Base-by-base conservation (phyloP, 2,888 invertebrate species). In the Pandemis corylana region DNA sequence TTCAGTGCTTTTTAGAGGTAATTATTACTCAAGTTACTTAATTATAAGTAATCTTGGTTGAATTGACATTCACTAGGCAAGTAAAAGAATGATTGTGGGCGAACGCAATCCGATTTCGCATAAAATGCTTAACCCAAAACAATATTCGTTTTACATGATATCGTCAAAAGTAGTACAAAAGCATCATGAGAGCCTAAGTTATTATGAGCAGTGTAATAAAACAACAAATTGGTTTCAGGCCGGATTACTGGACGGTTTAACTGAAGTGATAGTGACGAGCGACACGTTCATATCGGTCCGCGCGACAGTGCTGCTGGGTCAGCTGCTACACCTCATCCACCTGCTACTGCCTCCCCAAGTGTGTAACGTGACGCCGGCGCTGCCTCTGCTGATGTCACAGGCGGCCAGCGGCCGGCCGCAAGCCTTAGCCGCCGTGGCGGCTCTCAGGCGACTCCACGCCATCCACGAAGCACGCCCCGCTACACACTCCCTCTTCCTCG, bases 271-370 rank as follows among this genome's bases (percentile, higher is more conserved):
- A 80, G 97, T 98, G 61, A 97, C 97, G 70, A 97, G 97, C 86
- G 98, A 99, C 88, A 97, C 97, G 20, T 97, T 98, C 87, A 96
- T 99, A 82, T 98, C 98, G 76, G 97, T 99, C 79, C 96, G 98
- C 81, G 98, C 99, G 67, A 98, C 99, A 20, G 97, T 99, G 79
- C 94, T 99, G 72, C 94, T 99, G 80, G 98, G 97, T 75, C 98
- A 98, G 92, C 95, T 99, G 71, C 93, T 99, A 82, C 97, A 98
- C 91, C 95, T 99, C 87, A 97, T 97, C 84, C 97, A 98, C 90
- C 95, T 96, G 69, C 95, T 98, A 82, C 94, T 99, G 86, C 99
- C 99, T 71, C 96, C 97, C 67, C 98, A 98, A 88, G 97, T 98
- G 84, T 97, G 97, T 89, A 97, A 97, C 86, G 95, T 97, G 76